Base-by-base conservation (phyloP, 1,140 invertebrate species). In the Forficula auricularia region DNA sequence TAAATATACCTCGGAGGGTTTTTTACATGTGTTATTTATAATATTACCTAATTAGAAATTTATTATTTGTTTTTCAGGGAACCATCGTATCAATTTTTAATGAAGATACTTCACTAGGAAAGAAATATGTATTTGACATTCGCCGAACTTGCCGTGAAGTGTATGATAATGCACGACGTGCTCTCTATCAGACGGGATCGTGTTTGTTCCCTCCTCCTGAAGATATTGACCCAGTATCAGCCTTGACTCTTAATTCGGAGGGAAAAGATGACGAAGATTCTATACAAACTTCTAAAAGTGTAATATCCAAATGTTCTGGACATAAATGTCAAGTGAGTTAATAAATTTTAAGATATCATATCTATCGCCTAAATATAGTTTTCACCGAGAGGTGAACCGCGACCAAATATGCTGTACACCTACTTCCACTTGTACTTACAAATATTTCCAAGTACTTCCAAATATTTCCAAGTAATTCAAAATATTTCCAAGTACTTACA, bases 71-170 rank as follows among this genome's bases (percentile, higher is more conserved):
- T 35, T 49, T 46, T 8, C 61, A 75, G 70, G 85, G 85, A 42
- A 88, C 83, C n/a, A 82, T 90, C 51, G 81, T 81, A 42, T 88
- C 84, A 1, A 81, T 86, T 57, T 89, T 89, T 66, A 86, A 86
- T 62, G 84, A 88, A 61, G 81, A 86, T 52, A 82, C 82, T 19
- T 79, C 79, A 2, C 58, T 84, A 22, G 84, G 83, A 3, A 84
- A 86, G 50, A 81, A 83, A 32, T 90, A 87, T 60, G 81, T 89
- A 19, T 89, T 88, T 62, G 84, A 90, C 59, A 87, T 89, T 47
- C 68, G 79, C 19, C 71, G 82, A 53, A 89, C 84, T 19, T 85
- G 82, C 50, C 69, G 82, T 38, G 84, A 90, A 64, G 82, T 87
- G 14, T 82, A 86, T 59, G 84, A 89, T 61, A 78, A 84, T 59